phyloP scores from a whole-genome alignment of 2,888 invertebrate species.

The Parnassius mnemosyne region DNA sequence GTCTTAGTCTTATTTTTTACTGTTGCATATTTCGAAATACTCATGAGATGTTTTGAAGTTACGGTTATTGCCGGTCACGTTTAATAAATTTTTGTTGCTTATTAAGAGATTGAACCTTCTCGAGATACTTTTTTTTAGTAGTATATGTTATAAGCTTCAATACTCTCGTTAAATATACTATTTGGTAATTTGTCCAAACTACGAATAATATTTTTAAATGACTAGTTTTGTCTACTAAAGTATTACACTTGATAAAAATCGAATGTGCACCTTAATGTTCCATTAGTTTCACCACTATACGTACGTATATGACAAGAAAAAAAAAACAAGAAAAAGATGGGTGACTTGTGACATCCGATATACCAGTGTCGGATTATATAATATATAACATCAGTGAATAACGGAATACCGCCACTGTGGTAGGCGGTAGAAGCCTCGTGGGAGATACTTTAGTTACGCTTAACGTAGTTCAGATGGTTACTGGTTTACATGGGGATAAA shows the following conservation, averaged over 20 bases:
- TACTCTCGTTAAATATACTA: background rate
- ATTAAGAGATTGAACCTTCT: background rate
- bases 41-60: too few relatives aligned
- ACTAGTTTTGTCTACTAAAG: too few relatives aligned
- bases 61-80: too few relatives aligned
- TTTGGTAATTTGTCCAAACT: background rate
- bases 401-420: conserved; percentile 62
- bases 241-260: background rate
- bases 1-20: conserved; percentile 24
- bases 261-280: background rate
- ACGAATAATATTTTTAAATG: background rate
- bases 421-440: conserved; percentile 56
- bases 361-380: conserved; percentile 40
- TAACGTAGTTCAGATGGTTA: conserved; percentile 30
- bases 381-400: conserved; percentile 55
- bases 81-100: too few relatives aligned
- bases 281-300: background rate
- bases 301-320: conserved; percentile 11
- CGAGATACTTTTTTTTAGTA: background rate
- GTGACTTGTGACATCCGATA: conserved; percentile 56
- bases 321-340: conserved; percentile 27
- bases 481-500: background rate
- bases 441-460: conserved; percentile 45
- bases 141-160: background rate
- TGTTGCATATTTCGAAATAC: too few relatives aligned